Evolutionary conservation across 2,888 invertebrate genomes (phyloP), one percentile per base, ranked within the genome.

Genomic region (Xylota sylvarum): DNA sequence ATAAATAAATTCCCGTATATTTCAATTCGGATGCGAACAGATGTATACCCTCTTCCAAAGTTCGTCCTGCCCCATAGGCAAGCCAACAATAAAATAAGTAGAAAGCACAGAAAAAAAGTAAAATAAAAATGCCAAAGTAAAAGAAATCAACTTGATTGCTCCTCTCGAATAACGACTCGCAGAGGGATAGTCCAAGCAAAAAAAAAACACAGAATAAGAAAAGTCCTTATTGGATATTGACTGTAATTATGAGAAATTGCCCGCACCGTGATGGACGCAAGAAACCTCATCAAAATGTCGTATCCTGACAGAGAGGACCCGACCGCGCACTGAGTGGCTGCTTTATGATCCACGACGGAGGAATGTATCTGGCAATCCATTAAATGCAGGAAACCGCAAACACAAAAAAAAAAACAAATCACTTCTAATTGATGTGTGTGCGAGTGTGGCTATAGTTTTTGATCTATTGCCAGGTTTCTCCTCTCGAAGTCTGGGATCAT

Each of bases 241-340:
- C 56, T 56, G 69, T 78, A 84, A 74, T 84, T 79, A 84, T 79
- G 74, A 67, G 35, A 84, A 74, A 74, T 58, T 64, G 73, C 69
- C 46, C 50, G 70, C 43, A 64, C 48, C 5, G 58, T 60, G 60
- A 32, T 27, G 30, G 17, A 58, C 46, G 14, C 35, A 50, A 43
- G 58, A 56, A 72, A 69, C 30, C 52, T 72, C 60, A 77, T 77
- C 72, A 67, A 72, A 65, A 65, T 55, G 46, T 52, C 43, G 23
- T 40, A 58, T 65, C 48, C 55, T 56, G 23, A 14, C 19, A 52
- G 12, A 14, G 14, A 43, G 37, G 10, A 37, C 1, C 3, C 3
- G 7, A 40, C 43, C 10, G 37, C 43, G 7, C 40, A 9, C 37
- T 52, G 46, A 72, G 60, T 52, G 50, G 17, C 62, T 62, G 48